Conservation (phyloP, 1,140 invertebrate species). For the Anastatus disparis region DNA sequence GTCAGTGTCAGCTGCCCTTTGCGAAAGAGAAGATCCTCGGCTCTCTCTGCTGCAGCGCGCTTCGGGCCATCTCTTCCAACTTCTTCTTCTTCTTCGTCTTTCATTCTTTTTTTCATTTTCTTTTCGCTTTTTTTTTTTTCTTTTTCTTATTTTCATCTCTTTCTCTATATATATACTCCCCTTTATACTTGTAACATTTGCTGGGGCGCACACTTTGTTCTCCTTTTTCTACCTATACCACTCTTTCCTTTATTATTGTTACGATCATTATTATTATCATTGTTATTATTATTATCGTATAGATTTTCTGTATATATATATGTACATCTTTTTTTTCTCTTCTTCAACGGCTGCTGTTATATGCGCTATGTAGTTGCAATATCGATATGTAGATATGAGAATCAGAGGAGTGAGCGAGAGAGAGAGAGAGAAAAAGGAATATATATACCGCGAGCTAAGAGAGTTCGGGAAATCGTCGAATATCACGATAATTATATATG, state of each 20-base stretch:
- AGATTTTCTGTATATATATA: too few species aligned
- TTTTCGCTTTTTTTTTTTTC: conserved; percentile 19
- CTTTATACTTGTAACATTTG: too few species aligned
- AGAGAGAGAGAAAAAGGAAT: not conserved
- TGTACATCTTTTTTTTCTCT: too few species aligned
- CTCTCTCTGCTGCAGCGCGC: too few species aligned
- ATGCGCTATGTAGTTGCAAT: too few species aligned
- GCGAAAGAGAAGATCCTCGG: conserved; percentile 10
- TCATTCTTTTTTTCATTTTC: not conserved
- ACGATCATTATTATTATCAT: not conserved
- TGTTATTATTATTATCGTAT: not conserved
- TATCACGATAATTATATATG: conserved; percentile 33
- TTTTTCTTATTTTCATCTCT: not conserved
- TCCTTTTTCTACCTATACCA: conserved; percentile 13
- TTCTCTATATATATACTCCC: not conserved
- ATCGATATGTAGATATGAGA: conserved; percentile 17
- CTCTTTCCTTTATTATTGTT: not conserved
- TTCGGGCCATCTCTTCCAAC: too few species aligned
- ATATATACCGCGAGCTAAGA: not conserved
- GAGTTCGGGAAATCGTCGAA: conserved; percentile 30
- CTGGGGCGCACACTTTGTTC: conserved; percentile 20
- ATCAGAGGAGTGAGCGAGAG: too few species aligned
- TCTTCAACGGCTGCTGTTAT: not conserved
- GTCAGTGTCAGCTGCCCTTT: conserved; percentile 39
- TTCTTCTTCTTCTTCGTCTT: conserved; percentile 16